Percentiles rank a stretch among this genome's conserved stretches.
phyloP scores from a whole-genome alignment of 2,888 invertebrate species.

The Eupithecia inturbata region DNA sequence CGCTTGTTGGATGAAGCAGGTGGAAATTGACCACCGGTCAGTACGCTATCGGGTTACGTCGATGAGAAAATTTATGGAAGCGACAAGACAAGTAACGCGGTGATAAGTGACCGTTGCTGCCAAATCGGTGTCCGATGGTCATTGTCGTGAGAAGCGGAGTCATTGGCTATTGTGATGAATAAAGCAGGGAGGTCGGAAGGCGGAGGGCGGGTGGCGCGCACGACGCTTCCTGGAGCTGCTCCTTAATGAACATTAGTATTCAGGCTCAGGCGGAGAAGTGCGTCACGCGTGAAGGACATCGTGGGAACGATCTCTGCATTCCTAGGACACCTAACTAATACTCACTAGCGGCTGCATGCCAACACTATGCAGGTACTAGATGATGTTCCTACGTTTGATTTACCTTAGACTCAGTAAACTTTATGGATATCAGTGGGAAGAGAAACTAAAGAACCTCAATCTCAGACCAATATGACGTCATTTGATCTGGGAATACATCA shows the following conservation, averaged over 20 bases:
- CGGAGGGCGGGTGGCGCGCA: slow-evolving; percentile 61
- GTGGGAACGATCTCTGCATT: slow-evolving; percentile 21
- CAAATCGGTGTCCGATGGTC: slow-evolving; percentile 55
- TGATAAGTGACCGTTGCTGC: slow-evolving; percentile 62
- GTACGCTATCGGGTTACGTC: slow-evolving; percentile 71
- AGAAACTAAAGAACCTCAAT: background rate
- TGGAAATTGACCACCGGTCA: slow-evolving; percentile 79
- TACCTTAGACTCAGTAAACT: background rate
- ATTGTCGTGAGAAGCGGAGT: slow-evolving; percentile 74
- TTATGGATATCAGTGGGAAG: background rate
- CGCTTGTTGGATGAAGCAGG: slow-evolving; percentile 55
- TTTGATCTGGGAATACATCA: background rate
- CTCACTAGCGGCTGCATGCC: background rate
- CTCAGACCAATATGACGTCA: background rate
- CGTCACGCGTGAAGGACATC: slow-evolving; percentile 13
- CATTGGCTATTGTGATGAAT: slow-evolving; percentile 72
- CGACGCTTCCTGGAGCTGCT: slow-evolving; percentile 49
- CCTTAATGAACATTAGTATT: slow-evolving; percentile 28
- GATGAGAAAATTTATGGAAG: slow-evolving; percentile 74
- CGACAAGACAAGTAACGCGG: slow-evolving; percentile 61
- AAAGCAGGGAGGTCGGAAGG: slow-evolving; percentile 67
- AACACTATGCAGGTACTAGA: background rate
- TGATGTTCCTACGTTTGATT: background rate
- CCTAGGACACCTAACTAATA: slow-evolving; percentile 10
- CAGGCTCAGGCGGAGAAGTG: slow-evolving; percentile 22